phyloP scores from a whole-genome alignment of 2,888 invertebrate species.

The Hanleya hanleyi region DNA sequence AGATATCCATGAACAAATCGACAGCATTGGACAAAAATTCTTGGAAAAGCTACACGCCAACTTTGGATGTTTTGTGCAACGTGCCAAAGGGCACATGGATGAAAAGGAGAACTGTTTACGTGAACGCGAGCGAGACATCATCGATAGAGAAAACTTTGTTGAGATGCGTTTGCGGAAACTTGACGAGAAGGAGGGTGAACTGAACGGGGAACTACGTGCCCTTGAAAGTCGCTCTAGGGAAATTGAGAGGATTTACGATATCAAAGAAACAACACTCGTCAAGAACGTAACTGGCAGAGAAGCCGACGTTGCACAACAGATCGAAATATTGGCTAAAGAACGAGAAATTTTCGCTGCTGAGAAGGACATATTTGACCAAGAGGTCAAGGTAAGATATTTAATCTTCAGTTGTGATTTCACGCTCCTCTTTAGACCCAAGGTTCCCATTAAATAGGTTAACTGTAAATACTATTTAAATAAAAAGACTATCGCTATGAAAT shows the following conservation, averaged over 20 bases:
- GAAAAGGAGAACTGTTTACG: conserved; percentile 58
- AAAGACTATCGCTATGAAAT: too few species aligned
- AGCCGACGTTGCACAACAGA: conserved; percentile 30
- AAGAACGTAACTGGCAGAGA: conserved; percentile 46
- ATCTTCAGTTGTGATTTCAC: too few species aligned
- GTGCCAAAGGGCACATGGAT: conserved; percentile 62
- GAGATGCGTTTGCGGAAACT: conserved; percentile 49
- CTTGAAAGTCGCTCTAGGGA: conserved; percentile 45
- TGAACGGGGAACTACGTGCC: conserved; percentile 49
- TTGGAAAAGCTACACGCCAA: conserved; percentile 61
- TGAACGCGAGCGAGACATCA: conserved; percentile 57
- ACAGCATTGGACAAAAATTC: conserved; percentile 60
- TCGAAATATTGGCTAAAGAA: conserved; percentile 41
- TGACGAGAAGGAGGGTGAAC: conserved; percentile 51
- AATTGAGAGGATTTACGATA: conserved; percentile 54
- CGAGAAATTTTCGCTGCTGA: conserved; percentile 47
- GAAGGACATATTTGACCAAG: conserved; percentile 55
- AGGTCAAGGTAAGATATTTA: conserved; percentile 62
- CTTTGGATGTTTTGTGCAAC: conserved; percentile 59
- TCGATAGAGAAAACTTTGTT: conserved; percentile 47
- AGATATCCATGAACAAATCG: conserved; percentile 66
- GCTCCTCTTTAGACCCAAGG: too few species aligned
- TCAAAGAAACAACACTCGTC: conserved; percentile 49
- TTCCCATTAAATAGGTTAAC: too few species aligned
- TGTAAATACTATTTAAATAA: too few species aligned